phyloP scores from a whole-genome alignment of 2,113 vertebrate genomes.

The Sciurus niger region DNA sequence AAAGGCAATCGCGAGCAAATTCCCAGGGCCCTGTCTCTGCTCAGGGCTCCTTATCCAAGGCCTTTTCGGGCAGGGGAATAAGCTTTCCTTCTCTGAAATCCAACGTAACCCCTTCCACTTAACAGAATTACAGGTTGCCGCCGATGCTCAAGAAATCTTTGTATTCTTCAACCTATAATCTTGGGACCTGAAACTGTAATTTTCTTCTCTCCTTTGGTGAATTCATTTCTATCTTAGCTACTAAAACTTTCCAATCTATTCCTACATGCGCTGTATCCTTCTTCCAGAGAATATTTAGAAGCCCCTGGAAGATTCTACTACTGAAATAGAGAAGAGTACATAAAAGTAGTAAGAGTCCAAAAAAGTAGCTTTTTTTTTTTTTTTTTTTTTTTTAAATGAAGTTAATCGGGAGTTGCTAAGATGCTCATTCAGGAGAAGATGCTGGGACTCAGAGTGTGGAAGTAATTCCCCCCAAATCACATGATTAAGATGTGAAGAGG shows the following conservation, averaged over 20 bases:
- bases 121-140: constrained; percentile 49
- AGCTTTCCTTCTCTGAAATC: constrained; percentile 8
- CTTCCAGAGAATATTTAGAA: neutral
- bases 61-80: neutral
- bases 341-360: neutral
- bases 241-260: neutral
- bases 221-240: constrained; percentile 42
- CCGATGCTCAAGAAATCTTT: neutral
- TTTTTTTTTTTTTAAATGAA: neutral
- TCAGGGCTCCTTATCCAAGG: neutral
- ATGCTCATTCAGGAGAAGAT: fast-evolving
- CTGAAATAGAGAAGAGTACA: neutral
- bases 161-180: constrained; percentile 62
- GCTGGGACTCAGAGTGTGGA: neutral
- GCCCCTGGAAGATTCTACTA: neutral
- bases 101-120: constrained; percentile 27
- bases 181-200: constrained; percentile 25
- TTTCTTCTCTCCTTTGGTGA: neutral
- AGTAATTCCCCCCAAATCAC: neutral
- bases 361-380: neutral
- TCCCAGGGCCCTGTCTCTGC: neutral
- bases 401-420: neutral
- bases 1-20: constrained; percentile 50
- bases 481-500: neutral
- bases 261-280: neutral